Percentiles rank a stretch among this genome's conserved stretches.
Evolutionary conservation across 2,888 invertebrate genomes (phyloP).

Genomic region (Scaptodrosophila latifasciaeformis): DNA sequence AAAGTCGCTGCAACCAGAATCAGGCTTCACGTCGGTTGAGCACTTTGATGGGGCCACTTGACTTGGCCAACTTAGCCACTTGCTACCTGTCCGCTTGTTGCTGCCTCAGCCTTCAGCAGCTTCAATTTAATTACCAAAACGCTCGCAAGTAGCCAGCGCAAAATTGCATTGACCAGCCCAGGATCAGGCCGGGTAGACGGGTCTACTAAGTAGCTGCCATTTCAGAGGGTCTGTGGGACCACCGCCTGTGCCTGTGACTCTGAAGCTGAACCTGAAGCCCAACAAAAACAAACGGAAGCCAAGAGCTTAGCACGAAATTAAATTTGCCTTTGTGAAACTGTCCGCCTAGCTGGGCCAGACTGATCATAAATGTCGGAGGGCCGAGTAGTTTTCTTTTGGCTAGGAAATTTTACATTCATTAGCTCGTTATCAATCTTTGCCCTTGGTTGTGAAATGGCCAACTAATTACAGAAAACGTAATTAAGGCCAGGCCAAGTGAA

Average conservation of each 20-base stretch:
- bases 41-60: constrained; percentile 22
- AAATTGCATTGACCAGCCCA: background rate
- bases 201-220: too few relatives aligned
- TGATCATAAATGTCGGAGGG: background rate
- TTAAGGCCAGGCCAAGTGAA: constrained; percentile 47
- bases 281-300: constrained; percentile 52
- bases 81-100: background rate
- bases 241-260: constrained; percentile 1
- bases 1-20: background rate
- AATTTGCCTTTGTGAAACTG: constrained; percentile 34
- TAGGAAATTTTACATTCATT: constrained; percentile 73
- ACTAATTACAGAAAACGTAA: constrained; percentile 72
- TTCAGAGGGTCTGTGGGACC: constrained; percentile 14
- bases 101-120: constrained; percentile 29
- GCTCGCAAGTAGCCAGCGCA: constrained; percentile 37
- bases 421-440: constrained; percentile 70
- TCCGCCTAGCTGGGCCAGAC: constrained; percentile 23
- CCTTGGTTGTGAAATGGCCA: constrained; percentile 43
- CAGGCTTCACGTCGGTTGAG: background rate
- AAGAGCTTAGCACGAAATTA: constrained; percentile 59
- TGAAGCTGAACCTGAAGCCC: constrained; percentile 7
- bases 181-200: background rate
- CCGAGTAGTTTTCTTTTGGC: background rate
- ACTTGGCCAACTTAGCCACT: too few relatives aligned
- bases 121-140: constrained; percentile 61